A percentile compares a stretch with the other conserved stretches of the same genome.
These are phyloP conservation scores for Varecia variegata DNA, from an alignment of 2,797 vertebrate genomes.

Conservation along the genomic window DNA sequence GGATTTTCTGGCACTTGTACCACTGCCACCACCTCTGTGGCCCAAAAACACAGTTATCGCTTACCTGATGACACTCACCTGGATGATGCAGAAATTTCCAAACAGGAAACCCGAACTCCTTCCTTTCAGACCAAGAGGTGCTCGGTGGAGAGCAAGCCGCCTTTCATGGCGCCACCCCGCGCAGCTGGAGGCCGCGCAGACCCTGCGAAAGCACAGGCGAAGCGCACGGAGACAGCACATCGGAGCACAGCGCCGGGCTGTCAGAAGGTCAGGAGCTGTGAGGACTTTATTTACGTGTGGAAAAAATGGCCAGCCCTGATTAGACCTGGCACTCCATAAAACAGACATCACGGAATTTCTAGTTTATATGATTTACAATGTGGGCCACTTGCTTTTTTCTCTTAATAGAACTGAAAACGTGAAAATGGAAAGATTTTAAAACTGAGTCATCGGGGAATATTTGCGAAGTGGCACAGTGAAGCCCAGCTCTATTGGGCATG, in stretches of 20 bases:
- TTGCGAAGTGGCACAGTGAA: too few species aligned
- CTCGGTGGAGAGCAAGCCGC: neutral
- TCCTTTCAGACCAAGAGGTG: neutral
- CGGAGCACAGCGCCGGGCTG: neutral
- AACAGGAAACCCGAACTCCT: neutral
- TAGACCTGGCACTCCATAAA: neutral
- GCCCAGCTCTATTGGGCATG: too few species aligned
- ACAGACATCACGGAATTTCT: too few species aligned
- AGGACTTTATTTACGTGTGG: neutral
- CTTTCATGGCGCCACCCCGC: neutral
- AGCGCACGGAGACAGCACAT: neutral
- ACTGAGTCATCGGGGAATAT: too few species aligned
- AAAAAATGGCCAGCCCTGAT: neutral
- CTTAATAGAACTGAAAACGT: too few species aligned
- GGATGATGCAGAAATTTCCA: too few species aligned
- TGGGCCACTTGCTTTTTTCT: too few species aligned
- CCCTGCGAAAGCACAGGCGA: neutral
- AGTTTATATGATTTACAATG: too few species aligned
- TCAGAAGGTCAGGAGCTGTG: neutral
- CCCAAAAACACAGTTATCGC: neutral
- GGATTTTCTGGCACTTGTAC: neutral
- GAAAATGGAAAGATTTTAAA: too few species aligned
- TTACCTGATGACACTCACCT: too few species aligned
- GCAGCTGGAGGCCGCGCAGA: neutral
- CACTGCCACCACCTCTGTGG: neutral